Conservation (phyloP, 1,140 invertebrate species). For the Bicyclus anynana region DNA sequence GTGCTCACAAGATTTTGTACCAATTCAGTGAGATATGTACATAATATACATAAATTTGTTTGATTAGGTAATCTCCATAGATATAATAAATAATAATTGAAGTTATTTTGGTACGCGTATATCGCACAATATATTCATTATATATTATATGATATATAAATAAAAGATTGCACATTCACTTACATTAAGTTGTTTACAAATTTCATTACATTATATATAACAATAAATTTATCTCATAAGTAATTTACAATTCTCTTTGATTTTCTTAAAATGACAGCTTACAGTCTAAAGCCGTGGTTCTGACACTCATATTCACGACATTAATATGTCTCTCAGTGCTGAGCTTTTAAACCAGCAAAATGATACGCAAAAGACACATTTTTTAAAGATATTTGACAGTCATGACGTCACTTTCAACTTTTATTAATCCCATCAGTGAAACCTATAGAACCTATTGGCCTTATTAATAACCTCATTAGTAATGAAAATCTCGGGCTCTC, state of each 20-base stretch:
- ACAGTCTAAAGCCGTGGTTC: not conserved
- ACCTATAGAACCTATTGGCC: too few species aligned
- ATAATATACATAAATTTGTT: slow-evolving; percentile 42
- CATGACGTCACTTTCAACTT: too few species aligned
- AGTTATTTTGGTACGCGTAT: slow-evolving; percentile 41
- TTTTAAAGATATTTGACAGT: too few species aligned
- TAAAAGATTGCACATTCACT: slow-evolving; percentile 38
- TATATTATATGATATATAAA: slow-evolving; percentile 25
- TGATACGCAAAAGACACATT: too few species aligned
- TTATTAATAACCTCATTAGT: too few species aligned
- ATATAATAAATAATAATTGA: not conserved
- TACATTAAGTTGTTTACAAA: slow-evolving; percentile 26
- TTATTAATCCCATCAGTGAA: too few species aligned
- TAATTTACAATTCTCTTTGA: not conserved
- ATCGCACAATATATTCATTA: slow-evolving; percentile 46
- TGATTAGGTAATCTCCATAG: slow-evolving; percentile 20
- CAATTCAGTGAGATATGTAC: slow-evolving; percentile 31
- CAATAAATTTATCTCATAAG: not conserved
- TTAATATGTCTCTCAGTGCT: too few species aligned
- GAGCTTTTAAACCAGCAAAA: too few species aligned
- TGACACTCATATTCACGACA: too few species aligned
- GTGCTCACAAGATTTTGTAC: slow-evolving; percentile 23
- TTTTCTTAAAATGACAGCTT: not conserved
- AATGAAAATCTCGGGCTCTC: too few species aligned
- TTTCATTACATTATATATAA: not conserved